A percentile compares a stretch with the other conserved stretches of the same genome.
phyloP scores from a whole-genome alignment of 2,888 invertebrate species.

The Xestoiulus laeticollis region DNA sequence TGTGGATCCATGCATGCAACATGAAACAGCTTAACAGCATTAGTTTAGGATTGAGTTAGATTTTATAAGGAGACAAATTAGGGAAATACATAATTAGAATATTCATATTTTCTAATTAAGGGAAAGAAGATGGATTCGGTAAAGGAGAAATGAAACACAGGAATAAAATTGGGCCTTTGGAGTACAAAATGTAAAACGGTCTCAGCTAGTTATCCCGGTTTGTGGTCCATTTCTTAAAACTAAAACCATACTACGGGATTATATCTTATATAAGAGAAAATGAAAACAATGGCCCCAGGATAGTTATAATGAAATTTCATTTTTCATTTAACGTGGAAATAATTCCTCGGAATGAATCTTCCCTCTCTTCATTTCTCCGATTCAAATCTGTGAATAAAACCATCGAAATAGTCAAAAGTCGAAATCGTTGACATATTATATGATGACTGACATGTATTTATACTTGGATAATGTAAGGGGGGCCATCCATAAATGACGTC shows the following conservation, averaged over 20 bases:
- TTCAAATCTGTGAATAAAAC: constrained; percentile 21
- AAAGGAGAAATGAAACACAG: not conserved
- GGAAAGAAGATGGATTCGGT: not conserved
- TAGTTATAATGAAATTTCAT: not conserved
- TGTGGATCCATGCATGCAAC: constrained; percentile 21
- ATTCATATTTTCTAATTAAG: not conserved
- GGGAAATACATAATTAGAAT: not conserved
- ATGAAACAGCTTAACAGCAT: constrained; percentile 7
- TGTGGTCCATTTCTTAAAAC: not conserved
- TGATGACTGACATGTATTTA: no score
- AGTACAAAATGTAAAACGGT: constrained; percentile 8
- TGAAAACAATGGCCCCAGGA: not conserved
- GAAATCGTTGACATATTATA: no score
- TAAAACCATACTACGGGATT: not conserved
- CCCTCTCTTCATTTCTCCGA: constrained; percentile 8
- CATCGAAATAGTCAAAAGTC: not conserved
- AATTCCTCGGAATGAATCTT: constrained; percentile 39
- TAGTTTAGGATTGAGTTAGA: not conserved
- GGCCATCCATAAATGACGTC: no score
- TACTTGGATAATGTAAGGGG: no score
- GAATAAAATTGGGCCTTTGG: not conserved
- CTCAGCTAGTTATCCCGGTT: constrained; percentile 2
- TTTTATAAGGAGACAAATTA: constrained; percentile 1
- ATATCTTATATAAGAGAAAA: not conserved
- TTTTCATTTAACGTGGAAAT: constrained; percentile 40